Percentiles rank a stretch among this genome's conserved stretches.
phyloP scores from a whole-genome alignment of 2,113 vertebrate species.

The Piaya cayana region DNA sequence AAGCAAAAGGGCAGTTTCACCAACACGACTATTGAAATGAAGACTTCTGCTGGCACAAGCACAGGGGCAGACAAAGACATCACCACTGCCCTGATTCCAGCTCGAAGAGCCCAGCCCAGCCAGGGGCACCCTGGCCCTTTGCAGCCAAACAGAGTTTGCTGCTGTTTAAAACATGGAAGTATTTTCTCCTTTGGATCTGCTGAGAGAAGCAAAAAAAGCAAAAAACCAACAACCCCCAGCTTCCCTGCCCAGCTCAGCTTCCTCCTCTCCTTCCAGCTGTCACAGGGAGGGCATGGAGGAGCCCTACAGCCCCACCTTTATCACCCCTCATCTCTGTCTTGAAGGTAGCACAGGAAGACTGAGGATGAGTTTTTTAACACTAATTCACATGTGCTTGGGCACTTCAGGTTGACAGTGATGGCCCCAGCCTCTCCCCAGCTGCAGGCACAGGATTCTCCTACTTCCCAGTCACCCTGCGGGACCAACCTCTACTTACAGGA shows the following conservation, averaged over 20 bases:
- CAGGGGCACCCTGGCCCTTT: not conserved
- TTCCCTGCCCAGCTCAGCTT: not conserved
- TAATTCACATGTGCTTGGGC: no score
- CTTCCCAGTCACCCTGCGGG: not conserved
- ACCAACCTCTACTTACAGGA: conserved; percentile 59
- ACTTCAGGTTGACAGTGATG: accelerated
- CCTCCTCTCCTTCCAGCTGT: not conserved
- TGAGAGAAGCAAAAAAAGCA: not conserved
- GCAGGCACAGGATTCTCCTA: not conserved
- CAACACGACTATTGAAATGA: not conserved
- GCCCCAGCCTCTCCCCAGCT: not conserved
- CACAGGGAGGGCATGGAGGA: accelerated
- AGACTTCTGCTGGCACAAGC: not conserved
- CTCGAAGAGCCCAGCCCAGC: not conserved
- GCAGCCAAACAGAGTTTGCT: not conserved
- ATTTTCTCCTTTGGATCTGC: not conserved
- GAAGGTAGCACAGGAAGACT: no score
- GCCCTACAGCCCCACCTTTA: accelerated
- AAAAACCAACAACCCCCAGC: no score
- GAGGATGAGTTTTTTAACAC: not conserved
- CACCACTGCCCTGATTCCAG: not conserved
- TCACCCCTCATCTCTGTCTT: not conserved
- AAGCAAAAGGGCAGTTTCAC: not conserved
- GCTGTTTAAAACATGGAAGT: accelerated
- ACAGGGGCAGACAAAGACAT: not conserved